These are phyloP conservation scores for Conus ventricosus DNA, from an alignment of 1,140 invertebrate genomes.

Conservation along the genomic window DNA sequence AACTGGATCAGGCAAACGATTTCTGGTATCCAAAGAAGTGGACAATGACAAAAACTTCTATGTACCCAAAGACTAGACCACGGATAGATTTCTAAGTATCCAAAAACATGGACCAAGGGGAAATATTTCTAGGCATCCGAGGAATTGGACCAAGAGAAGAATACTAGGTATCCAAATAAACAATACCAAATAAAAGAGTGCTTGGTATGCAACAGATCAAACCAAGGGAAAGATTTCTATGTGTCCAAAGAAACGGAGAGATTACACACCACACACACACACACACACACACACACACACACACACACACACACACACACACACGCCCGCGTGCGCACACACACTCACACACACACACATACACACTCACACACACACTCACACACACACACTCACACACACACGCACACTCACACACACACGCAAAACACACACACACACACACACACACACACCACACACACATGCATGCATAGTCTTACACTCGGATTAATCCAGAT, in stretches of 20 bases:
- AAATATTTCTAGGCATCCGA: too few species aligned
- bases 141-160: too few species aligned
- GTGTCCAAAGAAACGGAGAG: not conserved
- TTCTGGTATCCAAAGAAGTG: too few species aligned
- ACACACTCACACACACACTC: conserved; percentile 8
- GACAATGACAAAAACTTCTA: too few species aligned
- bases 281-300: conserved; percentile 12
- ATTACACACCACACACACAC: not conserved
- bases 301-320: conserved; percentile 14
- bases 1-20: too few species aligned
- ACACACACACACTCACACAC: conserved; percentile 8
- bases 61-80: too few species aligned
- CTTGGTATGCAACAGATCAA: too few species aligned
- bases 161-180: too few species aligned
- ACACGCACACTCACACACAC: not conserved
- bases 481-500: not conserved
- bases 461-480: not conserved
- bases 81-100: too few species aligned
- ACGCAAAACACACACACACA: conserved; percentile 7
- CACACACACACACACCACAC: not conserved
- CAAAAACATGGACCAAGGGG: too few species aligned
- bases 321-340: not conserved
- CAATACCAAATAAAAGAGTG: too few species aligned
- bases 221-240: not conserved
- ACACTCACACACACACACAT: conserved; percentile 16